Base-by-base conservation (phyloP, 2,888 invertebrate genomes). In the Lithophane semibrunnea region DNA sequence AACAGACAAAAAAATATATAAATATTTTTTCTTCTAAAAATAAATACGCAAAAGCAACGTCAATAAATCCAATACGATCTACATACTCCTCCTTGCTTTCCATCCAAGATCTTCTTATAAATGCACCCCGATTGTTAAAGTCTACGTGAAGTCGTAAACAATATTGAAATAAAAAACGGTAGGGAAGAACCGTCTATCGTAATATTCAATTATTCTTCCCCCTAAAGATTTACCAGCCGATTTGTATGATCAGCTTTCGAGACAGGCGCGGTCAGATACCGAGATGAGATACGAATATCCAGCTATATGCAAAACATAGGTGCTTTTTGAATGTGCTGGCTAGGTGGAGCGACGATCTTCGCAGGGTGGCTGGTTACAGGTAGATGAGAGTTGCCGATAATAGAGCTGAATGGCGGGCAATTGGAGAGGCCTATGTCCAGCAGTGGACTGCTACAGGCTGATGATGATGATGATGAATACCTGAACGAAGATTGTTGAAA, bases 121-220 rank as follows among this genome's bases (percentile, higher is more conserved):
- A 85, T 85, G 85, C 85, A 85, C 85, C 85, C 85, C 86, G 29
- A 79, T 73, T 78, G 79, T 78, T 86, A 76, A 76, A 79, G 21
- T 68, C 56, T 76, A 61, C 84, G 73, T 56, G 73, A 72, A 80
- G 42, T 67, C 75, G 67, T 85, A 86, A 85, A 81, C 72, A 83
- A 77, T 73, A 68, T 65, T 37, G 52, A 58, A 72, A 83, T 83
- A 80, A 77, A 77, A 56, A 74, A 54, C 37, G 58, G 21, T 21
- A 61, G 56, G 79, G 76, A 54, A 42, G 64, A 56, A 24, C 47
- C 60, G 58, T 58, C 58, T 77, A 71, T 79, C 69, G 82, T 72
- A 72, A 73, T 84, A 85, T 85, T 83, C 82, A 83, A 85, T 84
- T 85, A 82, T 84, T 82, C 69, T 44, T 61, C 44, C 47, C 77